Conservation (phyloP, 2,797 vertebrate genomes). For the Xyrichtys novacula region DNA sequence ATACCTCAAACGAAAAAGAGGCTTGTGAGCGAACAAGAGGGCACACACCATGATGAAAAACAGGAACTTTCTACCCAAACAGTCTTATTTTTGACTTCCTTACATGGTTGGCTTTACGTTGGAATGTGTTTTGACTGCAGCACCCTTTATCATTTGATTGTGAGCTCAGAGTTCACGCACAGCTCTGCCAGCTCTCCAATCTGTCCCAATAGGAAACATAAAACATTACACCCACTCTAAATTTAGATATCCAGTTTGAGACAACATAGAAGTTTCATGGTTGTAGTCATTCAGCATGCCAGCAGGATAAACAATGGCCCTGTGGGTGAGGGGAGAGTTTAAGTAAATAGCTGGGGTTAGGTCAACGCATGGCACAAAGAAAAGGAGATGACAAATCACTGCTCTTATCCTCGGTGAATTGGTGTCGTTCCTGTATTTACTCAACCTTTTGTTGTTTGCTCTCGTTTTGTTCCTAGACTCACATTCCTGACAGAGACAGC, state of each 20-base stretch:
- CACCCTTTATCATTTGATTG: conserved; percentile 49
- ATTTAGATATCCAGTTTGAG: conserved; percentile 55
- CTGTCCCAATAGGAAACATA: conserved; percentile 36
- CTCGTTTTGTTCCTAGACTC: background rate
- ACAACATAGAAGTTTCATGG: conserved; percentile 18
- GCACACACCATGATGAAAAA: conserved; percentile 17
- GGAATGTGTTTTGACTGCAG: conserved; percentile 50
- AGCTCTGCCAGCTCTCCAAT: conserved; percentile 27
- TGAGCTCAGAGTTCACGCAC: conserved; percentile 57
- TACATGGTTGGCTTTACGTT: conserved; percentile 32
- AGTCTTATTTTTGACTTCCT: conserved; percentile 21
- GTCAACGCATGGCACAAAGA: conserved; percentile 60
- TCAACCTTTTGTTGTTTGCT: conserved; percentile 23
- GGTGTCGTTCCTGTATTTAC: conserved; percentile 50
- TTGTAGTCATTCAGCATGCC: conserved; percentile 27
- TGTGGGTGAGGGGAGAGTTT: conserved; percentile 43
- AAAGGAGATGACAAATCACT: conserved; percentile 49
- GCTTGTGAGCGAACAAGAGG: background rate
- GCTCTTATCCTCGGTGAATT: conserved; percentile 37
- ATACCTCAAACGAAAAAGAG: background rate
- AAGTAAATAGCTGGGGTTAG: conserved; percentile 59
- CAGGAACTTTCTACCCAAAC: conserved; percentile 29
- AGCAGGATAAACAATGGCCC: conserved; percentile 45
- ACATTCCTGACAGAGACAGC: conserved; percentile 17
- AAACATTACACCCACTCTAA: conserved; percentile 39